Percentiles rank a stretch among this genome's conserved stretches.
These are phyloP conservation scores for Oryzias woworae DNA, from an alignment of 2,113 vertebrate genomes.

Conservation along the genomic window DNA sequence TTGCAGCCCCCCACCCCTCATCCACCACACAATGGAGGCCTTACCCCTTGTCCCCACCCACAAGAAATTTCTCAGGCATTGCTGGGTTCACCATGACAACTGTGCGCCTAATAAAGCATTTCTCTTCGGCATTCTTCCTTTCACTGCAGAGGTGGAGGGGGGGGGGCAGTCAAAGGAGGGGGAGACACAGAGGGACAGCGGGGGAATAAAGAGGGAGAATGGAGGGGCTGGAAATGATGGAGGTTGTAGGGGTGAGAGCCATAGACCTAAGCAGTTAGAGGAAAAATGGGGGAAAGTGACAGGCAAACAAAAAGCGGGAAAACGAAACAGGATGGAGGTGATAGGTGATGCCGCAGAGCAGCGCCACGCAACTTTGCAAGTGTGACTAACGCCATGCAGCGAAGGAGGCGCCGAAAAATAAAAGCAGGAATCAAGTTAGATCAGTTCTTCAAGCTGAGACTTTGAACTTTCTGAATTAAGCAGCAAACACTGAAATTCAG, in stretches of 20 bases:
- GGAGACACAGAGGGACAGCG: conserved; percentile 29
- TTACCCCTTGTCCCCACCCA: conserved; percentile 75
- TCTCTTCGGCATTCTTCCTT: conserved; percentile 81
- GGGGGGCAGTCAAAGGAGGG: conserved; percentile 59
- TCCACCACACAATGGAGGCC: conserved; percentile 73
- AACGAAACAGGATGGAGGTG: conserved; percentile 73
- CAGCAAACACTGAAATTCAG: conserved; percentile 26
- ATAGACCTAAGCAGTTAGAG: conserved; percentile 50
- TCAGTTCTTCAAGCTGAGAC: conserved; percentile 36
- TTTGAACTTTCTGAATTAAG: conserved; percentile 16
- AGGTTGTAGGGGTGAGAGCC: conserved; percentile 67
- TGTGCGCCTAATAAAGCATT: conserved; percentile 81
- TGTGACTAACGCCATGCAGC: conserved; percentile 58
- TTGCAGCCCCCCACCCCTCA: conserved; percentile 59
- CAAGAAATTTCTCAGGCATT: conserved; percentile 81
- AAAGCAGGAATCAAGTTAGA: conserved; percentile 37
- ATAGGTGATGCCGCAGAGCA: conserved; percentile 56
- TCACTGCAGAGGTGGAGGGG: conserved; percentile 57
- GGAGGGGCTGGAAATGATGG: conserved; percentile 57
- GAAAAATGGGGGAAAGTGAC: conserved; percentile 61
- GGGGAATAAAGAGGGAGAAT: conserved; percentile 25
- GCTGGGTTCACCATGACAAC: conserved; percentile 82
- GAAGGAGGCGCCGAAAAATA: conserved; percentile 23
- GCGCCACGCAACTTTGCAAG: conserved; percentile 38
- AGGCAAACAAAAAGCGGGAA: conserved; percentile 56